Base-by-base conservation (phyloP, 2,888 invertebrate species). In the Archips crataeganus region DNA sequence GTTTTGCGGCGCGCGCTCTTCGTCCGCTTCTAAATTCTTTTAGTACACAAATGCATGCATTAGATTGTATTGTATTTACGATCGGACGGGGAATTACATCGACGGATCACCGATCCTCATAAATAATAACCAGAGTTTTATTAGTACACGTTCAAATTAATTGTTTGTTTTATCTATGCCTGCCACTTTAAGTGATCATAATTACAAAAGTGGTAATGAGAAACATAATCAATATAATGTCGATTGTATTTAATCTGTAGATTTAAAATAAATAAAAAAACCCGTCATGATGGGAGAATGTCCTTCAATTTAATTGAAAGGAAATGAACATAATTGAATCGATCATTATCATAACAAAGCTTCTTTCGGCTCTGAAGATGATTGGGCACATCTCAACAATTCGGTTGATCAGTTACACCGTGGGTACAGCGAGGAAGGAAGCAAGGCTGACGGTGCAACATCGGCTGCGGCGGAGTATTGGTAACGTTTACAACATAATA, bases 401-500 rank as follows among this genome's bases (percentile, higher is more conserved):
- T 76, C 76, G 77, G 81, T 77, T 76, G 81, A 79, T 79, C 74
- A 77, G 54, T 49, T 60, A 65, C 74, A 66, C 69, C 78, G 75
- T 74, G 77, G 75, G 77, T 80, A 79, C 78, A 75, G 76, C 62
- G 76, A 77, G 81, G 81, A 82, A 77, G 81, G 81, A 82, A 81
- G 80, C 78, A 23, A 74, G 78, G 72, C 79, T 86, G 87, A 85
- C 85, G 81, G 79, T 85, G 87, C 88, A 88, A 84, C 80, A 85
- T 85, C 76, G 77, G 79, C 57, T 10, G 32, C 57, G 57, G 36
- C 78, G 79, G 74, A 80, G 84, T 85, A 89, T 89, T 90, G 84
- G 84, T 83, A 87, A 84, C 88, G 86, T 92, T 92, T 90, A 92
- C 89, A 92, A 91, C 90, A 91, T 92, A 93, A 92, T 92, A 90